Conservation (phyloP, 2,113 vertebrate species). For the Siniperca knerii region DNA sequence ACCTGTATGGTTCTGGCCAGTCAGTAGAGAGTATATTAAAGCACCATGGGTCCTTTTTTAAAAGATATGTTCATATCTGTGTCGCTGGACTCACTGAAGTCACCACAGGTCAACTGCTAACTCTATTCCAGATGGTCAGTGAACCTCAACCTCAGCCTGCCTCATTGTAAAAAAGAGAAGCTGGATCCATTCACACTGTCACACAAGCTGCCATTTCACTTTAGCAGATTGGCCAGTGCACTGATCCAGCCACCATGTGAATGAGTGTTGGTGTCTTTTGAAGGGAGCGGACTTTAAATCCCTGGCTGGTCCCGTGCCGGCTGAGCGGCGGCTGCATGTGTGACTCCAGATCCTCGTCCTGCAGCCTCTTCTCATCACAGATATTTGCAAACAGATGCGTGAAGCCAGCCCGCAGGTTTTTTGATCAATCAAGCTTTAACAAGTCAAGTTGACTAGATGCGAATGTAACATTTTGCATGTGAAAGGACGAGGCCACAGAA, state of each 20-base stretch:
- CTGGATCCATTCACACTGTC: constrained; percentile 52
- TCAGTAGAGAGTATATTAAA: neutral
- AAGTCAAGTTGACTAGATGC: constrained; percentile 87
- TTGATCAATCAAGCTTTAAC: constrained; percentile 89
- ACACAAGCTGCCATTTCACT: constrained; percentile 54
- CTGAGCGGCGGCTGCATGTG: constrained; percentile 11
- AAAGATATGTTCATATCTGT: neutral
- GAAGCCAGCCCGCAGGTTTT: constrained; percentile 65
- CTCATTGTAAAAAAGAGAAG: neutral
- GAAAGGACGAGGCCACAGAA: constrained; percentile 76
- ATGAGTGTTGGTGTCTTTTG: constrained; percentile 30
- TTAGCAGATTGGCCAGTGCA: constrained; percentile 52
- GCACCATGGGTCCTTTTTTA: neutral
- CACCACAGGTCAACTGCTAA: constrained; percentile 15
- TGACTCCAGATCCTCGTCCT: constrained; percentile 38
- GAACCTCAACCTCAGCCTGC: constrained; percentile 27
- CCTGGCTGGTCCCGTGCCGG: constrained; percentile 24
- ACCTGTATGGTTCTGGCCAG: neutral
- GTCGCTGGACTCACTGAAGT: constrained; percentile 7
- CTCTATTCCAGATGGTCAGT: constrained; percentile 61
- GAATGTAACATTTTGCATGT: constrained; percentile 86
- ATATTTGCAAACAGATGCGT: constrained; percentile 90
- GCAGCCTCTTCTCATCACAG: constrained; percentile 29
- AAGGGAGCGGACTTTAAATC: constrained; percentile 59
- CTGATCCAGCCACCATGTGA: constrained; percentile 53